These are phyloP conservation scores for Melikaiella ostensackeni DNA, from an alignment of 2,888 invertebrate genomes.

Conservation along the genomic window DNA sequence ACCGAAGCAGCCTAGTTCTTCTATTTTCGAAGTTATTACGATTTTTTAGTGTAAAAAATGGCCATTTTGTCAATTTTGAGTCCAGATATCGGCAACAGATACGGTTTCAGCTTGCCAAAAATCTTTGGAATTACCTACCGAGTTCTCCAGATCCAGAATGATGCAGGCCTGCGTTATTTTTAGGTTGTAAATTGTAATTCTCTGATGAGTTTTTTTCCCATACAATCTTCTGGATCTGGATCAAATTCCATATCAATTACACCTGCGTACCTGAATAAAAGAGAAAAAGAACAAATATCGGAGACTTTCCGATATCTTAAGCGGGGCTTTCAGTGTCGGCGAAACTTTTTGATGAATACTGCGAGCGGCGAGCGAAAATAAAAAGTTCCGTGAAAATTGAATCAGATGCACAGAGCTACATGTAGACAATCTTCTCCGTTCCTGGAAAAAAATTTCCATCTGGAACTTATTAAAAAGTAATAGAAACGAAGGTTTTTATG, in stretches of 20 bases:
- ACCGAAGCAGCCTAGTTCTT: no score
- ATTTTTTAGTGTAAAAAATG: no score
- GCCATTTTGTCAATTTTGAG: no score
- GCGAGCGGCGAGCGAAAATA: conserved; percentile 1
- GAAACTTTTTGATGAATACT: conserved; percentile 36
- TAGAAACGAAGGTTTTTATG: conserved; percentile 34
- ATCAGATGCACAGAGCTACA: conserved; percentile 28
- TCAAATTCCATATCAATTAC: background rate
- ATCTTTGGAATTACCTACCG: no score
- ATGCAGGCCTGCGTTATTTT: no score
- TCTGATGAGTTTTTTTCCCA: no score
- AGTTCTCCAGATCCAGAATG: no score
- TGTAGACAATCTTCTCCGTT: conserved; percentile 25
- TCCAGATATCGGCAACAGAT: no score
- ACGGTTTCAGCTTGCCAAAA: no score
- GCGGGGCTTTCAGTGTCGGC: conserved; percentile 18
- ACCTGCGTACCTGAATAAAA: background rate
- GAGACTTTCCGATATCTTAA: conserved; percentile 26
- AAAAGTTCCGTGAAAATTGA: conserved; percentile 34
- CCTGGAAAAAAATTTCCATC: conserved; percentile 19
- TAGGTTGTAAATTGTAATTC: no score
- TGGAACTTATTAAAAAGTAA: conserved; percentile 35
- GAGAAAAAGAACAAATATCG: background rate
- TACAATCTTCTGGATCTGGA: no score
- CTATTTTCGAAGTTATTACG: no score